Evolutionary conservation across 2,113 vertebrate species (phyloP).

Genomic region (Gobius niger): DNA sequence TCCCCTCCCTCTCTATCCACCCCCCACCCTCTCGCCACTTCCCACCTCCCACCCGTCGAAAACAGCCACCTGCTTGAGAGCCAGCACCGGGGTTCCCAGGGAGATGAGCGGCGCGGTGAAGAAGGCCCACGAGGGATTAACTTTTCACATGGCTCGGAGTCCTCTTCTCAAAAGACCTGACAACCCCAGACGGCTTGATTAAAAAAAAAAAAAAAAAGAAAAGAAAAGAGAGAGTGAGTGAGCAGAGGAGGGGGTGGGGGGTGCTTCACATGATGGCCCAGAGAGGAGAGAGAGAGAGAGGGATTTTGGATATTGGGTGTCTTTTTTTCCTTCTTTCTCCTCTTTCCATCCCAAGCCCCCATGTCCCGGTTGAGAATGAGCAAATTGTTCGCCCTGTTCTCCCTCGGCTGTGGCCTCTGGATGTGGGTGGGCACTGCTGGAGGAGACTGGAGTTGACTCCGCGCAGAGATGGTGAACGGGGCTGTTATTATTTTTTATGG

Average conservation of each 20-base stretch:
- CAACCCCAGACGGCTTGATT: conserved; percentile 86
- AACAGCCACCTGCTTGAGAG: conserved; percentile 68
- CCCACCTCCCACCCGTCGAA: conserved; percentile 35
- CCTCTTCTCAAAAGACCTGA: conserved; percentile 83
- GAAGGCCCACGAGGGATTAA: conserved; percentile 82
- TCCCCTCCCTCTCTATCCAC: conserved; percentile 50
- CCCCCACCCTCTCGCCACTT: conserved; percentile 41
- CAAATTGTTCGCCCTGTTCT: conserved; percentile 76
- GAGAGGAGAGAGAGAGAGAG: conserved; percentile 74
- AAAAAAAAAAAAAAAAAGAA: conserved; percentile 81
- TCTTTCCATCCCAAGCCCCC: conserved; percentile 59
- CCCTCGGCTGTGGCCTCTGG: conserved; percentile 54
- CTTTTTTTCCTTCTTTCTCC: conserved; percentile 53
- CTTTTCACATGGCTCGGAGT: conserved; percentile 87
- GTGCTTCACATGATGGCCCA: conserved; percentile 80
- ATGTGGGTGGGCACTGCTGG: conserved; percentile 65
- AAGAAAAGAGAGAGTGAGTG: conserved; percentile 52
- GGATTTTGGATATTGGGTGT: conserved; percentile 83
- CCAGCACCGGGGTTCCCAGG: conserved; percentile 81
- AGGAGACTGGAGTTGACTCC: conserved; percentile 38
- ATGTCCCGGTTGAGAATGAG: conserved; percentile 76
- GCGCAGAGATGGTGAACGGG: conserved; percentile 34
- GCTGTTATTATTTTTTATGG: neutral
- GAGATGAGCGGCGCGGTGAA: conserved; percentile 80
- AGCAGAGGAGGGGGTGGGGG: conserved; percentile 58